Evolutionary conservation across 2,888 invertebrate genomes (phyloP).

Genomic region (Biston stratarius): DNA sequence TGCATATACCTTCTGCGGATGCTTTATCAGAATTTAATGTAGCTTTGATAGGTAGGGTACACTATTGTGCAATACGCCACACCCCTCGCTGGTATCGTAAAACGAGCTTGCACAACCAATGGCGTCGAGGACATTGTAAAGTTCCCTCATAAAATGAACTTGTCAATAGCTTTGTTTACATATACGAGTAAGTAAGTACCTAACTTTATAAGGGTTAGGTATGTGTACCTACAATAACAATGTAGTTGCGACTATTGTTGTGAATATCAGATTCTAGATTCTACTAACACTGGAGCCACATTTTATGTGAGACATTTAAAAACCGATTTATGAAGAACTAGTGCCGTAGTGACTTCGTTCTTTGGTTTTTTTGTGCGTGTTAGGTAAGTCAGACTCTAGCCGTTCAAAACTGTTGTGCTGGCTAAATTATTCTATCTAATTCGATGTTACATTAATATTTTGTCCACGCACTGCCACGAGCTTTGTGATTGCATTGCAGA

Average conservation of each 20-base stretch:
- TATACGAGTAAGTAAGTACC: not conserved
- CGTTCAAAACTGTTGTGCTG: not conserved
- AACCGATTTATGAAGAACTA: no score
- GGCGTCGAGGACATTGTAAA: slow-evolving; percentile 1
- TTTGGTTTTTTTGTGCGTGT: no score
- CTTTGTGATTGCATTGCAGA: slow-evolving; percentile 41
- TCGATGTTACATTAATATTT: slow-evolving; percentile 21
- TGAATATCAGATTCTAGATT: no score
- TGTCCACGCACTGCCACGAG: slow-evolving; percentile 7
- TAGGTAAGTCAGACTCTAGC: not conserved
- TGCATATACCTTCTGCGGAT: not conserved
- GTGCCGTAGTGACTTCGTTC: no score
- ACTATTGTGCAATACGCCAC: slow-evolving; percentile 33
- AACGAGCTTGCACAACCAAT: slow-evolving; percentile 37
- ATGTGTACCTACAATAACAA: not conserved
- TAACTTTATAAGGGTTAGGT: not conserved
- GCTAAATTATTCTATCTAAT: not conserved
- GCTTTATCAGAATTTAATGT: not conserved
- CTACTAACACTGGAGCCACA: no score
- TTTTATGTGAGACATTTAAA: no score
- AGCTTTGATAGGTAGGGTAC: slow-evolving; percentile 1
- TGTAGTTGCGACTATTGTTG: not conserved
- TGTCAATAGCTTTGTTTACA: slow-evolving; percentile 10
- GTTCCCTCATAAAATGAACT: slow-evolving; percentile 11
- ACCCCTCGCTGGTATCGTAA: slow-evolving; percentile 25